Evolutionary conservation across 2,888 invertebrate species (phyloP), one percentile per base, ranked within the genome.

Genomic region (Callinectes sapidus): DNA sequence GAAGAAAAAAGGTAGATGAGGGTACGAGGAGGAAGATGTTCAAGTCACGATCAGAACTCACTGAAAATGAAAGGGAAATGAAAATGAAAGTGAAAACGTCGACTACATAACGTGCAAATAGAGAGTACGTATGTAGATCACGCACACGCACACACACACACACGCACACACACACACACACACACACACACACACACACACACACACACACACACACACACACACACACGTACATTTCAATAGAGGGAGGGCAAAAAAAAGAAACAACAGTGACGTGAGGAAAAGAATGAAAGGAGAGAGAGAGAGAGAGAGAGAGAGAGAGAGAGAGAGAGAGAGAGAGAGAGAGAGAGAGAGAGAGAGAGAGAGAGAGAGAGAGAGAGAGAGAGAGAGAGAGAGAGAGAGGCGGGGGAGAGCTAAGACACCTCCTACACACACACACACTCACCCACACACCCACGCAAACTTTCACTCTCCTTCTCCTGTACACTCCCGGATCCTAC

Each of bases 131-230:
- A 89, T 18, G 32, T 28, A 89, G 6, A 87, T 23, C 42, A 42
- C n/a, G 39, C n/a, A 42, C 42, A 42, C n/a, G 54, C n/a, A 87
- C 48, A 87, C 85, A 85, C 85, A 85, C 85, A 85, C 85, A 85
- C 85, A 85, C 85, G 32, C 85, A 85, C 85, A 85, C 85, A 85
- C 85, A 85, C 85, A 85, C 85, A 85, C 85, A 85, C 85, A 85
- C 85, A 85, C 85, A 85, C 81, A 81, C 81, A 81, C 81, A 81
- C 81, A 81, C 81, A 81, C 81, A 81, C 81, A 81, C 81, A 81
- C 28, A 81, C 81, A 81, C 86, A 87, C 86, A 87, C 86, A 87
- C 39, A 87, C 81, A 81, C 81, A 81, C 81, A 81, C 18, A 87
- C 86, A 87, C 39, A 87, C 81, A 81, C 81, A 81, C 81, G n/a